Evolutionary conservation across 1,140 invertebrate species (phyloP).

Genomic region (Zaprionus taronus): DNA sequence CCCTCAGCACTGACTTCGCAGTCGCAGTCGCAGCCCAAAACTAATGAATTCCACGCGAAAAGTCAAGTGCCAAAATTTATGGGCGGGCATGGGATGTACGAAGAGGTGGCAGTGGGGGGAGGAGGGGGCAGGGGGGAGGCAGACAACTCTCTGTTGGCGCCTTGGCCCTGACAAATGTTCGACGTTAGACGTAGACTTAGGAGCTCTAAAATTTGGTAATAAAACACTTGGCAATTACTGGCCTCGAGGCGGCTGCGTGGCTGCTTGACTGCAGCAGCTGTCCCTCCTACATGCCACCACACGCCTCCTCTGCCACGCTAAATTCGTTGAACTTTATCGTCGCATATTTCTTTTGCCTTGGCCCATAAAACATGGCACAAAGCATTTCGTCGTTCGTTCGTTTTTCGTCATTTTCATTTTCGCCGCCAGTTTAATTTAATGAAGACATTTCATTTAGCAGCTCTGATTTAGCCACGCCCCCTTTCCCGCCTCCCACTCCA

Average conservation of each 20-base stretch:
- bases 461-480: constrained; percentile 55
- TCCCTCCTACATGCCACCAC: neutral
- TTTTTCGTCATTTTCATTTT: constrained; percentile 77
- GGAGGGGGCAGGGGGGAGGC: too few relatives aligned
- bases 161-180: constrained; percentile 76
- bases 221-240: constrained; percentile 81
- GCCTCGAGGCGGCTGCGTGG: constrained; percentile 23
- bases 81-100: constrained; percentile 15
- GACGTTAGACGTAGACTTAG: constrained; percentile 75
- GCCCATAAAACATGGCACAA: constrained; percentile 51
- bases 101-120: neutral
- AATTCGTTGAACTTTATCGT: constrained; percentile 38
- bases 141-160: constrained; percentile 44
- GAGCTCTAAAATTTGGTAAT: constrained; percentile 76
- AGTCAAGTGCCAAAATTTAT: constrained; percentile 64
- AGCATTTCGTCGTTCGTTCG: constrained; percentile 36
- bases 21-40: constrained; percentile 45
- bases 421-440: constrained; percentile 71
- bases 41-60: constrained; percentile 77
- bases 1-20: constrained; percentile 45
- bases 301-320: neutral
- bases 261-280: constrained; percentile 4
- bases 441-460: constrained; percentile 66
- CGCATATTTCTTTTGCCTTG: constrained; percentile 56
- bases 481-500: constrained; percentile 7